Evolutionary conservation across 1,140 invertebrate species (phyloP), one percentile per base, ranked within the genome.

Genomic region (Anagrus nilaparvatae): DNA sequence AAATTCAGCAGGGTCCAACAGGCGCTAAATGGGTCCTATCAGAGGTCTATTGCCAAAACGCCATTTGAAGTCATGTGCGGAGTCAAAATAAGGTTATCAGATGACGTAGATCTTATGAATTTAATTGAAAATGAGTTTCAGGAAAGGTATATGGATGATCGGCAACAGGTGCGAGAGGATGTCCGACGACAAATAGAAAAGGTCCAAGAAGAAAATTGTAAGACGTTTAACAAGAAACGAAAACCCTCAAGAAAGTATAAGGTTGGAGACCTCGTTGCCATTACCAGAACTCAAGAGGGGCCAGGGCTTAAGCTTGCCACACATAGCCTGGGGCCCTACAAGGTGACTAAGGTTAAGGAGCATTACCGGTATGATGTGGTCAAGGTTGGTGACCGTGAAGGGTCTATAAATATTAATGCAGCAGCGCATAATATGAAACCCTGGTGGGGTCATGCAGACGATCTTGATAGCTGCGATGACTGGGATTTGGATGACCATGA

Each of bases 11-110:
- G 35, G 29, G 39, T 61, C 5, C 59, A 65, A 42, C 45, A 44
- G 40, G 42, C 45, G 8, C 39, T 67, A 18, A 65, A 64, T 44
- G 52, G 45, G 2, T 62, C 58, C 1, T 54, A 44, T 29, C 54
- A 61, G 24, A 35, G 55, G 44, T 55, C 53, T 30, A 61, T 59
- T 5, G 44, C 43, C 8, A 47, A 25, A 0, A 53, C 55, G 13
- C 61, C 58, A 23, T 61, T 62, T 45, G 34, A 63, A 25, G 5
- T 65, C 2, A 27, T 44, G 28, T 25, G 38, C 1, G 43, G 36
- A 12, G 10, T 25, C 13, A 40, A 36, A 10, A 23, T 34, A 16
- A 24, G 44, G 19, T n/a, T 31, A 17, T 17, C 28, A 13, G 19
- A 39, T 3, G 38, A 25, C 23, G 3, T 18, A 4, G 33, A 28